A percentile compares a stretch with the other conserved stretches of the same genome.
Conservation (phyloP, 2,113 vertebrate species). For the Marmota monax region DNA sequence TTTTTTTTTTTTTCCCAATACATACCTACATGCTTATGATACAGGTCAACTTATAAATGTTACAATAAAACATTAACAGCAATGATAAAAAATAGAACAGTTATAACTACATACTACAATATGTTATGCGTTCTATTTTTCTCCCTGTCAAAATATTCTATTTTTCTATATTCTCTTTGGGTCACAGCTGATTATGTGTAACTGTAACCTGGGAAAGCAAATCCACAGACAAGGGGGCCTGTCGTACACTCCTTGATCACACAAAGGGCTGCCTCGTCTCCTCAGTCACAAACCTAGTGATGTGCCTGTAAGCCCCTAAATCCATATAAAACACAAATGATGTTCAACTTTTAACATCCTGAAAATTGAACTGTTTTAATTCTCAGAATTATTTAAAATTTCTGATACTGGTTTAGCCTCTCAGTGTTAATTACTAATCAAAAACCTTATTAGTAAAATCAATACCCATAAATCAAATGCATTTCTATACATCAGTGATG, state of each 20-base stretch:
- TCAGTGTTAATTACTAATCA: not conserved
- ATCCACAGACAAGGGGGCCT: not conserved
- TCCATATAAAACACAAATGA: not conserved
- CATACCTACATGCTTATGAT: not conserved
- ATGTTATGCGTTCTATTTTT: not conserved
- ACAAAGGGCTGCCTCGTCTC: accelerated
- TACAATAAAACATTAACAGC: not conserved
- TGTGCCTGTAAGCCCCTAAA: too few species aligned
- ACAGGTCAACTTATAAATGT: not conserved
- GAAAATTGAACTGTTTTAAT: accelerated
- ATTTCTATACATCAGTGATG: too few species aligned
- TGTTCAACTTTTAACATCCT: not conserved
- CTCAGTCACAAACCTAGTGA: accelerated
- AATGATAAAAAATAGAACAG: not conserved
- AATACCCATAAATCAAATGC: too few species aligned
- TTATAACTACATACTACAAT: not conserved
- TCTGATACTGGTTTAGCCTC: not conserved
- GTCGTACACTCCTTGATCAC: not conserved
- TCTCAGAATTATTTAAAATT: not conserved
- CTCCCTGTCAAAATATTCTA: not conserved
- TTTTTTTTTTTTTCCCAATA: too few species aligned
- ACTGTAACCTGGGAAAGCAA: not conserved
- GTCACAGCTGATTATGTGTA: too few species aligned
- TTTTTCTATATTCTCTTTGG: not conserved
- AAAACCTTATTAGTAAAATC: not conserved